These are phyloP conservation scores for Drosophila ercepeae DNA, from an alignment of 1,140 invertebrate species.

Conservation along the genomic window DNA sequence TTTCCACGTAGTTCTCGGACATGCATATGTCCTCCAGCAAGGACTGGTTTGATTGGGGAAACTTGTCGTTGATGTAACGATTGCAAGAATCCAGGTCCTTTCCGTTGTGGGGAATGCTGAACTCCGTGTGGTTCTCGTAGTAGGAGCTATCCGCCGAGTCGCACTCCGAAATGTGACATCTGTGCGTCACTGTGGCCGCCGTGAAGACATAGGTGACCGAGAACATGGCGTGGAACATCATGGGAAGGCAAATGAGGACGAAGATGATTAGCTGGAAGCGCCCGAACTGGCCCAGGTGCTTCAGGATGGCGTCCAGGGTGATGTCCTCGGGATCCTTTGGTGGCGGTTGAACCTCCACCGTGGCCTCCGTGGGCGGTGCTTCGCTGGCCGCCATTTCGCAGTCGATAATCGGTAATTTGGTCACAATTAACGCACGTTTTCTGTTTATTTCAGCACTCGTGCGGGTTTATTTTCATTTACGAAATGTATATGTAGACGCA, in stretches of 20 bases:
- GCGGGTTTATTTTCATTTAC: constrained; percentile 39
- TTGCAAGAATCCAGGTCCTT: constrained; percentile 84
- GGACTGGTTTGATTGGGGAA: constrained; percentile 28
- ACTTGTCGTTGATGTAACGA: constrained; percentile 76
- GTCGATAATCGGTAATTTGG: constrained; percentile 2
- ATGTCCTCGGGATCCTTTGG: constrained; percentile 64
- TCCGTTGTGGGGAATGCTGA: constrained; percentile 84
- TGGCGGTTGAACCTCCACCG: constrained; percentile 19
- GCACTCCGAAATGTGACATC: constrained; percentile 88
- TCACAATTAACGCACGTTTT: constrained; percentile 28
- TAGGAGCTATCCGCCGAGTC: constrained; percentile 83
- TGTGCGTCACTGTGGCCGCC: constrained; percentile 85
- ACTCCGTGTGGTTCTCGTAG: constrained; percentile 85
- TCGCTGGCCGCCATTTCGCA: constrained; percentile 54
- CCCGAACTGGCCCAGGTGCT: constrained; percentile 86
- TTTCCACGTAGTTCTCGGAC: constrained; percentile 80
- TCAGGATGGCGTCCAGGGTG: constrained; percentile 80
- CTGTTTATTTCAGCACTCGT: constrained; percentile 37
- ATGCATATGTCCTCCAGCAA: constrained; percentile 67
- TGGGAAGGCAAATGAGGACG: constrained; percentile 84
- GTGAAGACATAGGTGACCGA: constrained; percentile 86
- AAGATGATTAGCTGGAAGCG: constrained; percentile 85
- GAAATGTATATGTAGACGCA: constrained; percentile 22
- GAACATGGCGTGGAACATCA: constrained; percentile 85
- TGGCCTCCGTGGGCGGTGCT: constrained; percentile 26